phyloP scores from a whole-genome alignment of 1,140 invertebrate genomes.

The Venturia canescens region DNA sequence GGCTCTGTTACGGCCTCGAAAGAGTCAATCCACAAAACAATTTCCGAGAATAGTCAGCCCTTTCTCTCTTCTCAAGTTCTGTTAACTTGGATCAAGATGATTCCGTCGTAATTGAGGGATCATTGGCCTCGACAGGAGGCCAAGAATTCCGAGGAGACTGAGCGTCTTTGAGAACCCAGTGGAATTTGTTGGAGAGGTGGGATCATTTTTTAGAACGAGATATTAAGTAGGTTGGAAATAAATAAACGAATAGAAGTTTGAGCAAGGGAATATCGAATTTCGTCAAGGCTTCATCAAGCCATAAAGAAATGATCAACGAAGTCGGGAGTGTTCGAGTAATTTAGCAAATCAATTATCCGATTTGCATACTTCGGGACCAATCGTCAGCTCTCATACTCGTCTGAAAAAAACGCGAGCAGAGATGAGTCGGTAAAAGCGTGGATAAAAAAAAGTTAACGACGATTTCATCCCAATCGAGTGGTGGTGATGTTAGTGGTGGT shows the following conservation, averaged over 20 bases:
- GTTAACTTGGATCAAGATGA: background rate
- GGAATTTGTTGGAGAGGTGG: no score
- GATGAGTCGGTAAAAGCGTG: slow-evolving; percentile 23
- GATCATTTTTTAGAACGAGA: no score
- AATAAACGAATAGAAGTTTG: background rate
- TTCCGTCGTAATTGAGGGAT: slow-evolving; percentile 14
- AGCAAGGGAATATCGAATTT: no score
- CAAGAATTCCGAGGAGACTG: background rate
- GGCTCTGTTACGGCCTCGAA: slow-evolving; percentile 4
- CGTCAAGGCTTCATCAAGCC: no score
- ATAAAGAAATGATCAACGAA: no score
- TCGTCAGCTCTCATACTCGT: background rate
- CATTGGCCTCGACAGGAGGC: background rate
- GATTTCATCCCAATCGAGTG: slow-evolving; percentile 20
- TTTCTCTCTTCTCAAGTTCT: background rate
- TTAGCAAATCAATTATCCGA: background rate
- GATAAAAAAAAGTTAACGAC: slow-evolving; percentile 25
- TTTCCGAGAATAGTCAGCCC: slow-evolving; percentile 14
- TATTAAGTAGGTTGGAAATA: background rate
- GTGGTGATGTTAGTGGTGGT: slow-evolving; percentile 20
- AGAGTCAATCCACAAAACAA: slow-evolving; percentile 35
- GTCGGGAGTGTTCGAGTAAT: background rate
- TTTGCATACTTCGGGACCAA: background rate
- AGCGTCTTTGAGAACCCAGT: background rate
- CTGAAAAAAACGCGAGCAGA: background rate